Evolutionary conservation across 1,140 invertebrate species (phyloP).

Genomic region (Sipha flava): DNA sequence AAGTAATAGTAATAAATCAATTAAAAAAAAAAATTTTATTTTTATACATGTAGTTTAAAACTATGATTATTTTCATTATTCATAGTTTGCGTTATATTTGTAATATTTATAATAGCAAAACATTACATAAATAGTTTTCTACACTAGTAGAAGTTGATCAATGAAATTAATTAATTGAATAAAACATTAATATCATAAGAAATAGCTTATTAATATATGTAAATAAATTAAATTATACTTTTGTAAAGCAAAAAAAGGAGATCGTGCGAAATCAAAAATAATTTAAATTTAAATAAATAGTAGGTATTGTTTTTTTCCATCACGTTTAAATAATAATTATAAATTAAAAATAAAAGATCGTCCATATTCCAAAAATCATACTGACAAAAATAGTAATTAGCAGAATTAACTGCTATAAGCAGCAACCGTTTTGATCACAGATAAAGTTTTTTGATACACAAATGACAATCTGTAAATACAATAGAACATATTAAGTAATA

Average conservation of each 20-base stretch:
- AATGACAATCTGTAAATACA: conserved; percentile 36
- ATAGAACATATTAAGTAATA: not conserved
- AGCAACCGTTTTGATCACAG: conserved; percentile 32
- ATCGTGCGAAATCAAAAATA: not conserved
- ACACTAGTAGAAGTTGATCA: too few species aligned
- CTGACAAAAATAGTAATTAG: not conserved
- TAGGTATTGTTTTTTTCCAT: not conserved
- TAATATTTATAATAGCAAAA: too few species aligned
- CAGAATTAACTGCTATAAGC: not conserved
- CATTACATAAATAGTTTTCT: too few species aligned
- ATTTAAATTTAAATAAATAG: not conserved
- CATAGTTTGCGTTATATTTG: too few species aligned
- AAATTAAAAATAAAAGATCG: not conserved
- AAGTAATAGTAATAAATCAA: too few species aligned
- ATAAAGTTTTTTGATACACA: conserved; percentile 35
- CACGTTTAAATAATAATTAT: not conserved
- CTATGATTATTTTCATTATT: too few species aligned
- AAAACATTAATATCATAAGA: too few species aligned
- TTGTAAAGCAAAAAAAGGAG: not conserved
- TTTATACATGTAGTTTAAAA: too few species aligned
- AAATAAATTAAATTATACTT: too few species aligned
- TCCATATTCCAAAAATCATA: not conserved
- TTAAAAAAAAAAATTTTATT: too few species aligned
- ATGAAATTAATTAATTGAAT: too few species aligned
- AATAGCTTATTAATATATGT: too few species aligned